These are phyloP conservation scores for Theretra japonica DNA, from an alignment of 2,888 invertebrate genomes.

Conservation along the genomic window DNA sequence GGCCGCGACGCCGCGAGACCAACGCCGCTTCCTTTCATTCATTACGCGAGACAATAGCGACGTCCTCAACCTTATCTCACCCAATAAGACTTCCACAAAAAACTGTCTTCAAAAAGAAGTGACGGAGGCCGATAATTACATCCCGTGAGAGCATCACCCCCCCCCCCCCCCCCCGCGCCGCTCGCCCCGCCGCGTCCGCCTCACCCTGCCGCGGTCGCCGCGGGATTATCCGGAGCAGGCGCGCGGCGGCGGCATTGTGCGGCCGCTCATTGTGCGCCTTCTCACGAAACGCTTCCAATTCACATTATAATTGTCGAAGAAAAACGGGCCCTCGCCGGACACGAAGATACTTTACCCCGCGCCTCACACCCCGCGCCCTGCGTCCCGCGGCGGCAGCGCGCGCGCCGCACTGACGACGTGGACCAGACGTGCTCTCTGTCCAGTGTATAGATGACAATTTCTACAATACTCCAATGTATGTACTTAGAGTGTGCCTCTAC, in stretches of 20 bases:
- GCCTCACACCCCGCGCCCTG: background rate
- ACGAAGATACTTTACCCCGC: background rate
- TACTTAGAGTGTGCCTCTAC: no score
- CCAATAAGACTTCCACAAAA: constrained; percentile 28
- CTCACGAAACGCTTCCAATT: constrained; percentile 7
- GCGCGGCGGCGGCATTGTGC: constrained; percentile 4
- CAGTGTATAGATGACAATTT: no score
- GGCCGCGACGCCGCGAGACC: background rate
- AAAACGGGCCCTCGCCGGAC: background rate
- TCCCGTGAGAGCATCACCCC: constrained; percentile 14
- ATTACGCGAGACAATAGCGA: constrained; percentile 22
- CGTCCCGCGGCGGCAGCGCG: background rate
- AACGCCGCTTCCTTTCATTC: constrained; percentile 18
- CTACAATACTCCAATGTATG: no score
- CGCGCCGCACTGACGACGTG: background rate
- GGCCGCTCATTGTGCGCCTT: constrained; percentile 5
- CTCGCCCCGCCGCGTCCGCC: background rate
- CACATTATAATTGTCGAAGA: background rate
- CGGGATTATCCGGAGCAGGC: background rate
- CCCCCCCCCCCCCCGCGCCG: background rate
- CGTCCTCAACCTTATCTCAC: constrained; percentile 28
- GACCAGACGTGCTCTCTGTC: no score
- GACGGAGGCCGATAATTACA: constrained; percentile 28
- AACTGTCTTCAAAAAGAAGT: constrained; percentile 27
- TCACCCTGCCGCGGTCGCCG: background rate